Conservation (phyloP, 1,140 invertebrate species). For the Platyscapa corneri region DNA sequence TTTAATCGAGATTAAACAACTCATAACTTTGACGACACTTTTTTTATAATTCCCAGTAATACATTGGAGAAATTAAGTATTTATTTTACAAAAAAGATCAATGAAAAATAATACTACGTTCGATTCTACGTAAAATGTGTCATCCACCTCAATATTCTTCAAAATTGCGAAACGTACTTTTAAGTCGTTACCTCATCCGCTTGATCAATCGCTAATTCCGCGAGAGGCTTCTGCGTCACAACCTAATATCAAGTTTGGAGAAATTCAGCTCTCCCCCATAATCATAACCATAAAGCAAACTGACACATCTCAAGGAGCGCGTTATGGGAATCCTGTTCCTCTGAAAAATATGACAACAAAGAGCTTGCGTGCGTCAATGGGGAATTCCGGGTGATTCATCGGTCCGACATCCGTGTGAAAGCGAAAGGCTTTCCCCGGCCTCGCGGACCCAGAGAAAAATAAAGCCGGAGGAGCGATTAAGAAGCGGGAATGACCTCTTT, state of each 20-base stretch:
- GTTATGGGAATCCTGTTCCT: background rate
- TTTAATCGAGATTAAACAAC: background rate
- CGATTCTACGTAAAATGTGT: background rate
- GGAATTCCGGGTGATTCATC: constrained; percentile 29
- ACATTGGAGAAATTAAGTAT: background rate
- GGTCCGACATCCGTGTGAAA: constrained; percentile 46
- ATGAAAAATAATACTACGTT: background rate
- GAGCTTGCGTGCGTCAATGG: constrained; percentile 24
- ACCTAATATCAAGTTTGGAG: background rate
- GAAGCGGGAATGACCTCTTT: background rate
- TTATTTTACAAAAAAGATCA: background rate
- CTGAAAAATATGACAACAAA: background rate
- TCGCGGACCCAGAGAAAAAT: background rate
- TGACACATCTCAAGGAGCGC: background rate
- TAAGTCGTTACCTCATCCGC: background rate
- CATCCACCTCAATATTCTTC: background rate
- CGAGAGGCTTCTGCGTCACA: background rate
- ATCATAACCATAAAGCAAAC: constrained; percentile 1
- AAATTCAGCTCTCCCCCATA: background rate
- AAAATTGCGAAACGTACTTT: background rate
- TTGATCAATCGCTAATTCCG: background rate
- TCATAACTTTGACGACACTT: background rate
- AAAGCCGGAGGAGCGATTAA: background rate
- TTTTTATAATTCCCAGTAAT: background rate
- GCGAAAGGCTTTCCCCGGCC: constrained; percentile 45